Base-by-base conservation (phyloP, 1,140 invertebrate genomes). In the Ditylenchus dipsaci region DNA sequence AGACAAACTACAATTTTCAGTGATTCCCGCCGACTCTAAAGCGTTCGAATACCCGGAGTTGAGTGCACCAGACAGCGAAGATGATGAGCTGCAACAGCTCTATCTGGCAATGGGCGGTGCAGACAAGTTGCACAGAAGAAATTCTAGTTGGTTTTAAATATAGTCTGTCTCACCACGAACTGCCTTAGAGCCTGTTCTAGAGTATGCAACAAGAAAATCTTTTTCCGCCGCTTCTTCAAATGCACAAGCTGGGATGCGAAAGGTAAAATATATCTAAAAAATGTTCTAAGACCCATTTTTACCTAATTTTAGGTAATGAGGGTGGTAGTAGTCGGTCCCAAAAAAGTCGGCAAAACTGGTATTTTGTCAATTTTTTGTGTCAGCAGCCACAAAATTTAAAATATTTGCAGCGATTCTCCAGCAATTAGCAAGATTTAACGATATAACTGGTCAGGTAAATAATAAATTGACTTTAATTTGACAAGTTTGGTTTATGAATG, bases 291-390 rank as follows among this genome's bases (percentile, higher is more conserved):
- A n/a, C n/a, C n/a, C n/a, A n/a, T n/a, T n/a, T n/a, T n/a, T n/a
- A n/a, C 33, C 33, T 5, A 19, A 53, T 8, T 53, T 61, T 21
- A 61, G 38, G 27, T 61, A 29, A 61, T 61, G 59, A 19, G 59
- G n/a, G 59, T 61, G 21, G 29, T 61, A 8, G 59, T 61, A 29
- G 59, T 30, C 3, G 59, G 59, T 43, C 17, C 19, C 17, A 61
- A 61, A 61, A 30, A n/a, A 29, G 59, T 61, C 3, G 59, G 59
- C 19, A 61, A 61, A n/a, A 61, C 33, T 38, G 33, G 33, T 38
- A 38, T 38, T 38, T 38, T 38, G 33, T 11, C 33, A 38, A 5
- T 38, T 38, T 38, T 38, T 5, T 11, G 3, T 5, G 33, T 11
- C 3, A 38, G 33, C 33, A 38, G 33, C 33, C 33, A 11, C 11